Base-by-base conservation (phyloP, 2,888 invertebrate species). In the Girardia tigrina region DNA sequence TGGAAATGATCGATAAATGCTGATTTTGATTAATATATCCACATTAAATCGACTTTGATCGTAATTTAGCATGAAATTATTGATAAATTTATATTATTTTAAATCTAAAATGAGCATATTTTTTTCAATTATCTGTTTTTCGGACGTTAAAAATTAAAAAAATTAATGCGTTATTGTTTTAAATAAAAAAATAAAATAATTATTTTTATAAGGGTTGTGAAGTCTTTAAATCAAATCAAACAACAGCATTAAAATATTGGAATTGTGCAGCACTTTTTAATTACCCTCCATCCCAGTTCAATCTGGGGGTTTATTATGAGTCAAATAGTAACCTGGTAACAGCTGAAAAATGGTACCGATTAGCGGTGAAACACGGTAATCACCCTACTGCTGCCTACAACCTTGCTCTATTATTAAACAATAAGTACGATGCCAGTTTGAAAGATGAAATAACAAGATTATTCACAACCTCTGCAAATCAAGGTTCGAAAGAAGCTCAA, bases 251-350 rank as follows among this genome's bases (percentile, higher is more conserved):
- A 27, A 12, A 26, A n/a, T 28, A 72, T 72, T 74, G 74, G 74
- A 29, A 69, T n/a, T 73, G 23, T 1, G 74, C 74, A 26, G 74
- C 74, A 26, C 23, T 20, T 26, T 29, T 42, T 28, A 73, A 70
- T 56, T 74, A 74, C 26, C 74, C 74, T n/a, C 80, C 74, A 23
- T 29, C 74, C 70, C 74, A 72, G 6, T 74, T 42, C 74, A 74
- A 74, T 28, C 74, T 82, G 81, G 20, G 79, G 79, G 6, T 81
- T 79, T 0, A 80, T 79, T 23, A 79, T 78, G 8, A 80, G 78
- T 42, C 79, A 77, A 26, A 80, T 79, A 26, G 26, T 2, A 1
- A 20, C 1, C 8, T 27, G 2, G 74, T 2, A 20, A 56, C 29
- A 42, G 74, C 42, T 16, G n/a, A 70, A 20, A 23, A 20, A 6